Evolutionary conservation across 1,140 invertebrate genomes (phyloP), one percentile per base, ranked within the genome.

Genomic region (Manduca sexta): DNA sequence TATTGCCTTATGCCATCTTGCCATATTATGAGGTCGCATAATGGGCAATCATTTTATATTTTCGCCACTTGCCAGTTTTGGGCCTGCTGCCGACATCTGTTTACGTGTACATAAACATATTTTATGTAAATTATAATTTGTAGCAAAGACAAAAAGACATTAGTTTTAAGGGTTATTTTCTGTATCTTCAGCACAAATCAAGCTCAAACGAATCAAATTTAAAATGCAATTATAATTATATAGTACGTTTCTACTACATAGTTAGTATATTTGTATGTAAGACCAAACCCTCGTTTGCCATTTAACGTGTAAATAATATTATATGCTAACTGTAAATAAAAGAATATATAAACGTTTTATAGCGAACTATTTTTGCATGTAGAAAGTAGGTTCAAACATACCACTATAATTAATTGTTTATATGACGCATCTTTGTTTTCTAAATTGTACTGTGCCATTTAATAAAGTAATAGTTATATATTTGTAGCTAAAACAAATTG

Each of bases 221-320:
- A 60, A 26, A 62, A 69, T 69, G 51, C 52, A 72, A 62, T 61
- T 57, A 53, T 58, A 46, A 51, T 50, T 51, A 60, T 46, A 51
- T 47, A 29, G 47, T 45, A 43, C 45, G 43, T 52, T 39, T 34
- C 38, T 60, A 55, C 21, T 53, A 39, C 48, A 40, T 62, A 62
- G 53, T 53, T 54, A 64, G 63, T 67, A 40, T 45, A 49, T 41
- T 64, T 56, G 35, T 60, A 57, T 65, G 64, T 70, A 67, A 64
- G 61, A 74, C 70, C 69, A 74, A 74, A 72, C 69, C 56, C 58
- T 70, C 61, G 69, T 77, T 69, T 82, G 78, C 78, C 78, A 82
- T 82, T 60, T 70, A 73, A 69, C 58, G 47, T 77, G 74, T 75
- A 77, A 73, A 79, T 76, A 76, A 12, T 26, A 26, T 26, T 26